Percentiles rank a stretch among this genome's conserved stretches.
These are phyloP conservation scores for Drosophila lacertosa DNA, from an alignment of 1,140 invertebrate genomes.

Conservation along the genomic window DNA sequence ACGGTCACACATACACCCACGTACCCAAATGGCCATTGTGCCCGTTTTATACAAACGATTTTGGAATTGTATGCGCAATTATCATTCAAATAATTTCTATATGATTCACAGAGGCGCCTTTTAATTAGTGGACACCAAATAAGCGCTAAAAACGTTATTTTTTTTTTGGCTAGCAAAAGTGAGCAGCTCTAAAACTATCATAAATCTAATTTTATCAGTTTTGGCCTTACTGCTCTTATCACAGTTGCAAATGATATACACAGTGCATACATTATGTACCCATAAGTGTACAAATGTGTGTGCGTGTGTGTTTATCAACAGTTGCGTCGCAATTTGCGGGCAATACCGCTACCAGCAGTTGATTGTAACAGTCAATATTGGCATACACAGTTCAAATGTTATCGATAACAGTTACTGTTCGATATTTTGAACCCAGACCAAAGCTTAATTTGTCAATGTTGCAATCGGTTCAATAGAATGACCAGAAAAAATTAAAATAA, in stretches of 20 bases:
- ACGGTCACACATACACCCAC: background rate
- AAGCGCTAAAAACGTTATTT: conserved; percentile 3
- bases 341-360: background rate
- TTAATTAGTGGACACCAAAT: conserved; percentile 13
- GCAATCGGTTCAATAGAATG: too few relatives aligned
- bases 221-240: conserved; percentile 52
- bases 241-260: conserved; percentile 57
- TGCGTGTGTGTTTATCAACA: conserved; percentile 1
- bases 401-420: conserved; percentile 16
- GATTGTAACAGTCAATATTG: conserved; percentile 11
- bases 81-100: conserved; percentile 34
- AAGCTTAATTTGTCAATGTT: background rate
- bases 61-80: conserved; percentile 41
- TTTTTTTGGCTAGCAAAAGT: background rate
- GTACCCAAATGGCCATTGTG: conserved; percentile 27
- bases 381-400: conserved; percentile 13
- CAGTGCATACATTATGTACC: conserved; percentile 39
- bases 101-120: conserved; percentile 20
- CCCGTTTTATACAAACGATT: conserved; percentile 40
- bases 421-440: background rate
- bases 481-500: too few relatives aligned
- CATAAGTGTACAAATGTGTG: background rate
- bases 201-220: conserved; percentile 76
- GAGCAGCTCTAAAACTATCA: conserved; percentile 55
- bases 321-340: conserved; percentile 48